Percentiles rank a stretch among this genome's conserved stretches.
Evolutionary conservation across 1,140 invertebrate genomes (phyloP).

Genomic region (Drosophila lacertosa): DNA sequence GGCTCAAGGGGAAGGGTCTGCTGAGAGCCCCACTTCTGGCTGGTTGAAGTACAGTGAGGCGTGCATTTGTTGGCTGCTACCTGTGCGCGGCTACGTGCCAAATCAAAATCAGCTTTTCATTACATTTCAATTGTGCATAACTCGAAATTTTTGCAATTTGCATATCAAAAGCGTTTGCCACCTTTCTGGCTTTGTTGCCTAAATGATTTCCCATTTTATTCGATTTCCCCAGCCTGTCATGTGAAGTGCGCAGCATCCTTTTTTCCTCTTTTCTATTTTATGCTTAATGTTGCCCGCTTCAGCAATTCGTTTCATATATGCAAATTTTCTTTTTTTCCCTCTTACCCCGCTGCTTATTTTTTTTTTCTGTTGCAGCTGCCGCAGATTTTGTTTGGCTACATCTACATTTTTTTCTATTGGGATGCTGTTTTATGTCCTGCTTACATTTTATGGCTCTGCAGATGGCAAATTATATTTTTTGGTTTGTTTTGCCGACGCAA

Average conservation of each 20-base stretch:
- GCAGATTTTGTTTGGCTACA: constrained; percentile 14
- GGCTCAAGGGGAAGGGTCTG: neutral
- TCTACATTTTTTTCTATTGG: constrained; percentile 45
- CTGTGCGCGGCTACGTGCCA: constrained; percentile 68
- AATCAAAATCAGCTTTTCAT: constrained; percentile 78
- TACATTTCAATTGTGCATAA: constrained; percentile 46
- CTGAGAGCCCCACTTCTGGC: constrained; percentile 64
- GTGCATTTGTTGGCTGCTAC: constrained; percentile 23
- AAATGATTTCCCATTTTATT: constrained; percentile 69
- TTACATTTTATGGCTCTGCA: constrained; percentile 1
- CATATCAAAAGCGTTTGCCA: constrained; percentile 66
- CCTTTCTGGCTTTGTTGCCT: constrained; percentile 47
- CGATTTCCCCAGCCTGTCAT: constrained; percentile 52
- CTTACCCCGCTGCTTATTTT: constrained; percentile 7
- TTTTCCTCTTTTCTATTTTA: too few relatives aligned
- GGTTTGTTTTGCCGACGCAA: constrained; percentile 14
- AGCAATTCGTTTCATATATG: constrained; percentile 74
- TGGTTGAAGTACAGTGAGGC: constrained; percentile 32
- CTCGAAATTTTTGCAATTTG: constrained; percentile 63
- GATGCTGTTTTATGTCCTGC: constrained; percentile 23
- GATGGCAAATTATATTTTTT: constrained; percentile 12
- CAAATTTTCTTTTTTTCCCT: constrained; percentile 53
- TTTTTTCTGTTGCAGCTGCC: constrained; percentile 63
- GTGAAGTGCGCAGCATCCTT: constrained; percentile 59
- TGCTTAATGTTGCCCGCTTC: neutral